Percentiles rank a stretch among this genome's conserved stretches.
Evolutionary conservation across 53 echinoderm and acorn worm genomes (phyloP).

Genomic region (Paelopatides confundens): DNA sequence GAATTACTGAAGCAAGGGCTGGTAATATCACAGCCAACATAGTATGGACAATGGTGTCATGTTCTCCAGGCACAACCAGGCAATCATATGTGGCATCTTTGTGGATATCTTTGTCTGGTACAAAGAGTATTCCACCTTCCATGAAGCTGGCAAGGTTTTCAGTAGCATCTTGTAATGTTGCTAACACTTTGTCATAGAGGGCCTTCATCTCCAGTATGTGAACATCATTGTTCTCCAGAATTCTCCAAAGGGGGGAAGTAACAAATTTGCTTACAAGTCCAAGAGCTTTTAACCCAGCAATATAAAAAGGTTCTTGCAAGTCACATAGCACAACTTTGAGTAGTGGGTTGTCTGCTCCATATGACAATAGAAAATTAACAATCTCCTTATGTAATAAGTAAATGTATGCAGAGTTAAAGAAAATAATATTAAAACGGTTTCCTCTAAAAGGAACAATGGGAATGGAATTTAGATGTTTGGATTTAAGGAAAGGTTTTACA

Average conservation of each 20-base stretch:
- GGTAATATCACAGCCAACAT: neutral
- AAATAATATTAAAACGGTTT: too few species aligned
- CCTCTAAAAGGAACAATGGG: too few species aligned
- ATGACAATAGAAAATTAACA: too few species aligned
- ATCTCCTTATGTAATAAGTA: too few species aligned
- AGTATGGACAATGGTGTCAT: neutral
- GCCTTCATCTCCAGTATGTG: too few species aligned
- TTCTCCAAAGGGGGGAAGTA: neutral
- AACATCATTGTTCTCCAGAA: constrained; percentile 30
- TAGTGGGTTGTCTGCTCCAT: too few species aligned
- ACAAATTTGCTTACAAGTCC: neutral
- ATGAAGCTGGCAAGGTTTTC: neutral
- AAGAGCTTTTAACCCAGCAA: neutral
- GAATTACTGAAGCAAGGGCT: neutral
- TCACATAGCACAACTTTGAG: too few species aligned
- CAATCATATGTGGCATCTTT: neutral
- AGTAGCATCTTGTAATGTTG: neutral
- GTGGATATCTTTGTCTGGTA: neutral
- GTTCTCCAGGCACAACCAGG: neutral
- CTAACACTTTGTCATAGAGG: neutral
- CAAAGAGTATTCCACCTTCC: neutral
- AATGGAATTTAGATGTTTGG: too few species aligned
- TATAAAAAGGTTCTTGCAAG: neutral
- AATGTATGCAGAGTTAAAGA: too few species aligned
- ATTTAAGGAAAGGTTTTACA: too few species aligned